Conservation (phyloP, 2,797 vertebrate genomes). For the Molossus alvarezi region DNA sequence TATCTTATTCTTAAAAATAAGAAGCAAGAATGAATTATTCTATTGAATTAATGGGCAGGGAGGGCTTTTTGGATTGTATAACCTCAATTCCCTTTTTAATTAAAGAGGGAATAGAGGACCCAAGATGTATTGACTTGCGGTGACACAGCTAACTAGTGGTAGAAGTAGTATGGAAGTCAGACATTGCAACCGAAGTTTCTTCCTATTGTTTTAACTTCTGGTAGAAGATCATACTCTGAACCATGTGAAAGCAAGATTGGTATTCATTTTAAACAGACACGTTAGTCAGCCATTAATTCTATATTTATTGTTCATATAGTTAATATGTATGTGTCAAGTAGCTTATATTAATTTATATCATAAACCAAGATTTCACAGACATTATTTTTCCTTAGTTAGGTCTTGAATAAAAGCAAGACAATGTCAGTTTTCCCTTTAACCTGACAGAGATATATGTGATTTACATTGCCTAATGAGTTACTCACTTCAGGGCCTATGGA, state of each 20-base stretch:
- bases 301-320: neutral
- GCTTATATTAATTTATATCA: constrained; percentile 16
- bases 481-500: neutral
- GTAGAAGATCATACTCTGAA: neutral
- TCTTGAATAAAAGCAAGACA: neutral
- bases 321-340: constrained; percentile 39
- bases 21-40: neutral
- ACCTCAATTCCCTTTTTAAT: neutral
- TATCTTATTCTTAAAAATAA: constrained; percentile 66
- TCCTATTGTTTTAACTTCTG: neutral
- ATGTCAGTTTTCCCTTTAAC: neutral
- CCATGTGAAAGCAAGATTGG: neutral
- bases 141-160: neutral
- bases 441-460: neutral
- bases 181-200: neutral
- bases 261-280: constrained; percentile 16
- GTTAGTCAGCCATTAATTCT: neutral
- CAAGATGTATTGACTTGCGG: neutral
- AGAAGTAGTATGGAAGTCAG: neutral
- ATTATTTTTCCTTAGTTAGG: constrained; percentile 10
- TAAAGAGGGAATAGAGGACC: neutral
- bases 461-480: neutral
- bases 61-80: neutral
- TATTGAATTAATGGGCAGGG: neutral
- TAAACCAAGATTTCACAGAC: neutral